Percentiles rank a stretch among this genome's conserved stretches.
These are phyloP conservation scores for Archips xylosteana DNA, from an alignment of 2,888 invertebrate species.

Conservation along the genomic window DNA sequence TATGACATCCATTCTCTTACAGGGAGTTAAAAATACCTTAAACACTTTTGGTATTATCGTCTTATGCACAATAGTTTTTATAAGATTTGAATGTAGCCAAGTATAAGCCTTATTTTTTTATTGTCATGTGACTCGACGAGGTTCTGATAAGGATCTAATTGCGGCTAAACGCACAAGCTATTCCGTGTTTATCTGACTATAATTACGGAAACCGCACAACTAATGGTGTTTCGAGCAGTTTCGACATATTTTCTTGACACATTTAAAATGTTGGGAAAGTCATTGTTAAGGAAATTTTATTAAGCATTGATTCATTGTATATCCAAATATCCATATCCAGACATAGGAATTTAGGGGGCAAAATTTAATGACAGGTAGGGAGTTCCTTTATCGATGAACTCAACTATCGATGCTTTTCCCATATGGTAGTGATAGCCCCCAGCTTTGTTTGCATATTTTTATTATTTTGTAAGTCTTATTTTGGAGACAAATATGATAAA, in stretches of 20 bases:
- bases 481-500: too few species aligned
- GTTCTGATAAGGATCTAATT: slow-evolving; percentile 15
- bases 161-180: slow-evolving; percentile 16
- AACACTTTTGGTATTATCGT: background rate
- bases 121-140: slow-evolving; percentile 11
- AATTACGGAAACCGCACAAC: slow-evolving; percentile 58
- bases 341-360: too few species aligned
- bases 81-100: background rate
- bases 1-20: too few species aligned
- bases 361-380: too few species aligned
- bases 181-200: slow-evolving; percentile 20
- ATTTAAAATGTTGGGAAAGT: slow-evolving; percentile 19
- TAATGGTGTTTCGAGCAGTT: slow-evolving; percentile 49
- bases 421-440: too few species aligned
- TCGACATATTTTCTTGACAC: slow-evolving; percentile 44
- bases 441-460: too few species aligned
- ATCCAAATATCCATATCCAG: background rate
- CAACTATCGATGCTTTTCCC: too few species aligned
- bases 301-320: background rate
- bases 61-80: background rate
- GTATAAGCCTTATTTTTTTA: background rate
- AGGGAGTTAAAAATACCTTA: too few species aligned
- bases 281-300: background rate
- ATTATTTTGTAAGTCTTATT: too few species aligned
- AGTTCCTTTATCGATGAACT: too few species aligned